Conservation (phyloP, 2,113 vertebrate genomes). For the Nipponia nippon region DNA sequence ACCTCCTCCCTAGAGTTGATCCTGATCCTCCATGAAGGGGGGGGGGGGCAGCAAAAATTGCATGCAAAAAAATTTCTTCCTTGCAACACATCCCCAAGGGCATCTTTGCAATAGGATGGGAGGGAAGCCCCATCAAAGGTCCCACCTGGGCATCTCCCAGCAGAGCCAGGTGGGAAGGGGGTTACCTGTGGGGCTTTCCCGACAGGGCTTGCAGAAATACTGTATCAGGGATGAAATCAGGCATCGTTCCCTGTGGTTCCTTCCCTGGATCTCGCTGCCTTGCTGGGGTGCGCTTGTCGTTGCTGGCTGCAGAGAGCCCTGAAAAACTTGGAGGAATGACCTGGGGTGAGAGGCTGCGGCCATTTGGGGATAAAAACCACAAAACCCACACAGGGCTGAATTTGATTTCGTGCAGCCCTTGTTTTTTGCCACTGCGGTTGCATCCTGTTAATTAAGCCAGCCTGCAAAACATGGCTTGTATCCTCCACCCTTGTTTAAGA, state of each 20-base stretch:
- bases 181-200: background rate
- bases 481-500: background rate
- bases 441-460: background rate
- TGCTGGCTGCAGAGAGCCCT: background rate
- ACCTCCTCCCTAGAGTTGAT: background rate
- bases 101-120: background rate
- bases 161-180: background rate
- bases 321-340: background rate
- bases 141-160: background rate
- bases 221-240: background rate
- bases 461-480: rapidly evolving
- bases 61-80: background rate
- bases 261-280: background rate
- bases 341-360: rapidly evolving
- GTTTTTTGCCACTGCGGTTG: too few species aligned
- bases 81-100: background rate
- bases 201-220: background rate
- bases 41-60: background rate
- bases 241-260: background rate
- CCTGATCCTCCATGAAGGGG: too few species aligned
- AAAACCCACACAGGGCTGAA: background rate
- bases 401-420: background rate
- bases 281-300: rapidly evolving
- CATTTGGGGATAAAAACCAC: background rate
- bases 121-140: background rate